These are phyloP conservation scores for Channa maculata DNA, from an alignment of 2,113 vertebrate species.

Conservation along the genomic window DNA sequence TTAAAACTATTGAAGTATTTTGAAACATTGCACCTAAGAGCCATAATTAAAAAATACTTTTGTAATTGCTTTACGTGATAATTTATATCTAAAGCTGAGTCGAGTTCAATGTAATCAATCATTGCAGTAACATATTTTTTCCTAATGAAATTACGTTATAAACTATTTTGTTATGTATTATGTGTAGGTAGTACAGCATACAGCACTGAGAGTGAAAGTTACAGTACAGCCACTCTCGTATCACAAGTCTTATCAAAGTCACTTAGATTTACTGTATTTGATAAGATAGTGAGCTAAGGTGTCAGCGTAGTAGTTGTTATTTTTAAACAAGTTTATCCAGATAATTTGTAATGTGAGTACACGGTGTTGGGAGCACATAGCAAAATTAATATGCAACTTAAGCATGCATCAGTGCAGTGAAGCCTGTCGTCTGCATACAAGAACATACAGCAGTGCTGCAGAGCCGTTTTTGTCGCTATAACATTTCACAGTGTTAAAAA, in stretches of 20 bases:
- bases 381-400: not conserved
- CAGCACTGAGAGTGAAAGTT: constrained; percentile 36
- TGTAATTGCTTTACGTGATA: too few relatives aligned
- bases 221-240: not conserved
- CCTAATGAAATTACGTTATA: not conserved
- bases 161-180: not conserved
- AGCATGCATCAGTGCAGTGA: not conserved
- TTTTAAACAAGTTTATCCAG: not conserved
- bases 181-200: not conserved
- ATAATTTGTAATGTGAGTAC: not conserved
- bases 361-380: not conserved
- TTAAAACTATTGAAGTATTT: not conserved
- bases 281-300: not conserved
- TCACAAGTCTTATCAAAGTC: not conserved
- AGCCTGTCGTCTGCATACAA: not conserved
- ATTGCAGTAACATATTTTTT: too few relatives aligned
- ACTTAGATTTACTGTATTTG: constrained; percentile 11
- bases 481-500: not conserved
- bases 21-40: not conserved
- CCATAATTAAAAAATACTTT: too few relatives aligned
- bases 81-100: not conserved
- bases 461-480: not conserved
- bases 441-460: not conserved
- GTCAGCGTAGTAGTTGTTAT: not conserved
- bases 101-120: not conserved